Evolutionary conservation across 2,888 invertebrate species (phyloP), one percentile per base, ranked within the genome.

Genomic region (Emmelina monodactyla): DNA sequence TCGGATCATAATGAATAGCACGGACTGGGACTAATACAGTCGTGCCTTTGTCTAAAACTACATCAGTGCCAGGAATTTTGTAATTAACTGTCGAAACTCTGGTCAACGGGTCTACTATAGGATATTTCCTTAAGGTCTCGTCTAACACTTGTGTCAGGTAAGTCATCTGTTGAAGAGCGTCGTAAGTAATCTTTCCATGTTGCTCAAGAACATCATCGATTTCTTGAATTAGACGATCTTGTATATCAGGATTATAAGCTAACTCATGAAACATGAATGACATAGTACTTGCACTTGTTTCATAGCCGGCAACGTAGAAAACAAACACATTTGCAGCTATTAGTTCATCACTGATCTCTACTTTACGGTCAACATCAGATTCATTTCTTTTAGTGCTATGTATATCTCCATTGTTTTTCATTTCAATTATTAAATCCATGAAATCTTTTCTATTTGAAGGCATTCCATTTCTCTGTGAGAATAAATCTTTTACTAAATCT

Each of bases 81-180:
- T 37, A 37, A 9, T 30, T 14, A 3, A 13, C n/a, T 1, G 7
- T n/a, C 9, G 15, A 7, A 12, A n/a, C 19, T 22, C 37, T 28
- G 6, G n/a, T 10, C 9, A 37, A 7, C 2, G n/a, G 5, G 14
- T 14, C 16, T 13, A 10, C 28, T n/a, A 63, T 58, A 2, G 71
- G 63, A 46, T 58, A 67, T 37, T 60, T 55, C 14, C 75, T 46
- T 16, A 72, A 43, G 2, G 62, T 60, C 48, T 75, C 76, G 14
- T 45, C 38, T 1, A 53, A 35, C 10, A 51, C 53, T 47, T 50
- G 49, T 30, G 55, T 53, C 31, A 62, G 31, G 42, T 59, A 61
- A 9, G 49, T 40, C 55, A 34, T n/a, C n/a, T 37, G 16, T 6
- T n/a, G 16, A 2, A 34, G 2, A 13, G 32, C 14, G 1, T 37